phyloP scores from a whole-genome alignment of 92 coral and sea anemone genomes.

The Isaurus tuberculatus region DNA sequence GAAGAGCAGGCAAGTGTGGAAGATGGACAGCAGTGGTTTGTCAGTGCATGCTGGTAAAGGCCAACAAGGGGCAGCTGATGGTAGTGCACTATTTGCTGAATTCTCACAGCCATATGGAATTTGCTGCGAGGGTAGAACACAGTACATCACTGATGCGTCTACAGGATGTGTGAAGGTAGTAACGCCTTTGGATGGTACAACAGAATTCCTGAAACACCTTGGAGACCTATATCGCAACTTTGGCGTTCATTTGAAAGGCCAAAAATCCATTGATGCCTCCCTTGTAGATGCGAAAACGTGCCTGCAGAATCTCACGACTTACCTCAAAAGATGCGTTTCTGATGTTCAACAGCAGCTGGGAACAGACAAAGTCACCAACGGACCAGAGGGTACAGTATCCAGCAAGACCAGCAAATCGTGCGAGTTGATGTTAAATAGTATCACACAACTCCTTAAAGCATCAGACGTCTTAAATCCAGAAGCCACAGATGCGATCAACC shows the following conservation, averaged over 20 bases:
- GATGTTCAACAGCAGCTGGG: conserved; percentile 23
- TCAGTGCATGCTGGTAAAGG: conserved; percentile 54
- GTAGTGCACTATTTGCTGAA: conserved; percentile 51
- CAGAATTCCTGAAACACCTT: conserved; percentile 22
- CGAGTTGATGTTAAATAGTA: conserved; percentile 50
- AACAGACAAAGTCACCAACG: conserved; percentile 4
- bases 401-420: conserved; percentile 42
- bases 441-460: conserved; percentile 36
- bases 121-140: conserved; percentile 47
- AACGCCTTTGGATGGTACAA: conserved; percentile 30
- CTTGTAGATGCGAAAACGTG: conserved; percentile 46
- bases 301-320: conserved; percentile 33
- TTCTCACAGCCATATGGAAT: conserved; percentile 47
- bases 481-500: conserved; percentile 40
- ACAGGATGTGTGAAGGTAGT: conserved; percentile 38
- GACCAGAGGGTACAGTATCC: conserved; percentile 26
- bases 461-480: conserved; percentile 21
- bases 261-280: conserved; percentile 4
- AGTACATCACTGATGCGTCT: conserved; percentile 38
- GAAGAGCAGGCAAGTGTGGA: conserved; percentile 36
- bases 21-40: conserved; percentile 40
- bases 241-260: conserved; percentile 5
- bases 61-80: conserved; percentile 56
- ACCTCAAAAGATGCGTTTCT: conserved; percentile 44
- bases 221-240: conserved; percentile 14